phyloP scores from a whole-genome alignment of 2,888 invertebrate genomes.

The Ariolimax columbianus region DNA sequence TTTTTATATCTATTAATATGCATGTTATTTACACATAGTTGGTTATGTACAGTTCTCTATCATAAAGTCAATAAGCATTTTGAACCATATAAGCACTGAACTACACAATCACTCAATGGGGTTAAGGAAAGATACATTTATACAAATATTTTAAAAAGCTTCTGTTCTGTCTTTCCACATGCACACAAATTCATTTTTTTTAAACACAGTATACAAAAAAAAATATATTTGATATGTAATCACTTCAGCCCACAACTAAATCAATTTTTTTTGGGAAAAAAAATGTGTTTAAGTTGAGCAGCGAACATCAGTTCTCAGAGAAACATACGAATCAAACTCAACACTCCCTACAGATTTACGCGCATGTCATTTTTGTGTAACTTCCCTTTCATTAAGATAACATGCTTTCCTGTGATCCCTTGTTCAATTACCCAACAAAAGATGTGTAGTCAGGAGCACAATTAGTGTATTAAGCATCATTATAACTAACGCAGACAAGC shows the following conservation, averaged over 20 bases:
- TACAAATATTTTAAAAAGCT: too few species aligned
- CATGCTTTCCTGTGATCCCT: not conserved
- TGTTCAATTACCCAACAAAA: not conserved
- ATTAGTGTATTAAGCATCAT: constrained; percentile 31
- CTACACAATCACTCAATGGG: not conserved
- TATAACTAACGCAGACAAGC: not conserved
- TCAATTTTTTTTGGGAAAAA: too few species aligned
- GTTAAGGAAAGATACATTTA: not conserved
- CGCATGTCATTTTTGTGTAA: not conserved
- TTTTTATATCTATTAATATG: not conserved
- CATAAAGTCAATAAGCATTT: not conserved
- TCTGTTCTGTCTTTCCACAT: too few species aligned
- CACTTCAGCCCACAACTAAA: too few species aligned
- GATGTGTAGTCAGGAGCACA: constrained; percentile 20
- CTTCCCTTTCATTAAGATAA: not conserved
- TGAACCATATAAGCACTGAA: not conserved
- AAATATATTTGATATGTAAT: too few species aligned
- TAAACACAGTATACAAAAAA: too few species aligned
- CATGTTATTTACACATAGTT: not conserved
- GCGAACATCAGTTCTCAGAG: not conserved
- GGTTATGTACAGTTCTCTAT: not conserved
- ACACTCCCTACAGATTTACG: not conserved
- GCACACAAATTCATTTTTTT: too few species aligned
- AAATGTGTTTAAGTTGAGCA: too few species aligned
- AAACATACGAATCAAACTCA: constrained; percentile 12